Evolutionary conservation across 2,113 vertebrate species (phyloP).

Genomic region (Saimiri boliviensis): DNA sequence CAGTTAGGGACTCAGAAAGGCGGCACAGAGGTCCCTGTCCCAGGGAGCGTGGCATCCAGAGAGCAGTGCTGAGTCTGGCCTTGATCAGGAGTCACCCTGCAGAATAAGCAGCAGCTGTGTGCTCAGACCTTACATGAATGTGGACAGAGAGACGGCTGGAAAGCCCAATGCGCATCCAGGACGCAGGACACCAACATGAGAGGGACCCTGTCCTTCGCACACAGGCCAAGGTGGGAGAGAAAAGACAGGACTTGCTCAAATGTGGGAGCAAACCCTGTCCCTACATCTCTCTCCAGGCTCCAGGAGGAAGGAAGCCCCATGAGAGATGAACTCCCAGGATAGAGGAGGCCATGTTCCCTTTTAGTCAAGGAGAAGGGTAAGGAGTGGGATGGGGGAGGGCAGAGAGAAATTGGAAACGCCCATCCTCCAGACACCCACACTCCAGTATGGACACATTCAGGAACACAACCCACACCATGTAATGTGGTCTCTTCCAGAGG

Average conservation of each 20-base stretch:
- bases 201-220: background rate
- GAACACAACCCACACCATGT: too few species aligned
- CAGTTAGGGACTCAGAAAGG: background rate
- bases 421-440: background rate
- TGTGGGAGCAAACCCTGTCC: background rate
- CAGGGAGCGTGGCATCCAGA: rapidly evolving
- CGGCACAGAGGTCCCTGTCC: background rate
- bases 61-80: rapidly evolving
- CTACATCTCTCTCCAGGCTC: background rate
- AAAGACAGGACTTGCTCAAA: background rate
- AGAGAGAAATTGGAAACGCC: background rate
- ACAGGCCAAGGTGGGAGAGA: background rate
- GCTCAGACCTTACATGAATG: background rate
- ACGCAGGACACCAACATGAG: background rate
- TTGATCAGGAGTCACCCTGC: background rate
- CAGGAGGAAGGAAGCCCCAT: background rate
- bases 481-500: background rate
- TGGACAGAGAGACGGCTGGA: background rate
- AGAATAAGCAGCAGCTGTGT: background rate
- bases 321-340: too few species aligned
- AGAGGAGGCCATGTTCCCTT: background rate
- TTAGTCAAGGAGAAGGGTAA: background rate
- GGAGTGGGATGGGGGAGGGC: background rate
- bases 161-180: background rate
- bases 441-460: background rate